Evolutionary conservation across 2,888 invertebrate species (phyloP).

Genomic region (Xestia ashworthii): DNA sequence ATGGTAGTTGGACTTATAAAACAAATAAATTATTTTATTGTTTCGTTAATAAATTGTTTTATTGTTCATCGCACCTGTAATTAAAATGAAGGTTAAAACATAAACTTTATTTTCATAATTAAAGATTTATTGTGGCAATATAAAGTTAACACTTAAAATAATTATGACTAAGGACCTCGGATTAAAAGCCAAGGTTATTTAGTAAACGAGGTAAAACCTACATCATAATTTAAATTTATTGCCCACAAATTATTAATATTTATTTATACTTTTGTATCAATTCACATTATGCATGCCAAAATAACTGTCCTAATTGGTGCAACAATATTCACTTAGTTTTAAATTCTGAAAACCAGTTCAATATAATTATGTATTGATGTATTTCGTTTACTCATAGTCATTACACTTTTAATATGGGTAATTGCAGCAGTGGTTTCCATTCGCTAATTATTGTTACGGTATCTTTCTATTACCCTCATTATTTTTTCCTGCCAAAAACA

Average conservation of each 20-base stretch:
- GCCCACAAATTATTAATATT: slow-evolving; percentile 39
- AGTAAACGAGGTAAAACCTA: slow-evolving; percentile 30
- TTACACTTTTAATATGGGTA: background rate
- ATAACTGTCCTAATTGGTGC: slow-evolving; percentile 20
- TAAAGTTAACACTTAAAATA: slow-evolving; percentile 57
- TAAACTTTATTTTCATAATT: slow-evolving; percentile 43
- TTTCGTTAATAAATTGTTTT: background rate
- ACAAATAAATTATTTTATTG: slow-evolving; percentile 16
- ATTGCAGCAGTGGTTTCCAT: background rate
- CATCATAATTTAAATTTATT: slow-evolving; percentile 55
- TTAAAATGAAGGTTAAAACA: slow-evolving; percentile 50
- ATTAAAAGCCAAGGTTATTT: slow-evolving; percentile 57
- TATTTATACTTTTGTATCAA: slow-evolving; percentile 42
- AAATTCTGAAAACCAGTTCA: slow-evolving; percentile 4
- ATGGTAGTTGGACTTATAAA: slow-evolving; percentile 10
- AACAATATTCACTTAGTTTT: background rate
- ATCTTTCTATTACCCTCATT: background rate
- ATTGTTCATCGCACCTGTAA: slow-evolving; percentile 33
- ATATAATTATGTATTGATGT: no score
- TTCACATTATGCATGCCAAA: slow-evolving; percentile 8
- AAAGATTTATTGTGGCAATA: slow-evolving; percentile 50
- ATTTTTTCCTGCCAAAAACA: background rate
- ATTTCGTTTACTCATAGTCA: background rate
- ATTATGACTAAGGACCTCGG: slow-evolving; percentile 60
- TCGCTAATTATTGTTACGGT: background rate